Evolutionary conservation across 2,888 invertebrate genomes (phyloP), one percentile per base, ranked within the genome.

Genomic region (Zele albiditarsus): DNA sequence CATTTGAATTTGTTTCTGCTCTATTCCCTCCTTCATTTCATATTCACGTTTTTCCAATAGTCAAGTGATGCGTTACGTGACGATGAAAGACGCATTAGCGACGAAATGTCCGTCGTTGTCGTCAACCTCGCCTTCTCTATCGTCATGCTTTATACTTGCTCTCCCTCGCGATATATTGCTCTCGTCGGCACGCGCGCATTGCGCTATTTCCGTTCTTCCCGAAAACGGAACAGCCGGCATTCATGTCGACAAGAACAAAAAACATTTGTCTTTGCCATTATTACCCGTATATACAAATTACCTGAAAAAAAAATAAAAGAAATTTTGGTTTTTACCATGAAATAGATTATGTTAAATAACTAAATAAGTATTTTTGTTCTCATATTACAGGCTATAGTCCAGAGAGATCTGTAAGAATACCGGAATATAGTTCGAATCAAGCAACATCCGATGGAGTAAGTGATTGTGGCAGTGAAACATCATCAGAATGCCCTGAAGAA

Each of bases 401-500:
- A 2, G 87, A 88, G 53, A 80, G 85, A 46, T 83, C 83, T 33
- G 84, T 87, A 0, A 81, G 85, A 49, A 76, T 89, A 60, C 83
- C 86, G 8, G 88, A 88, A 65, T 88, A 87, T 78, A 84, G 84
- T 63, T 82, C 85, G 38, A 85, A 84, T 60, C 89, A 88, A 75
- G 85, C 87, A 74, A 88, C 87, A 3, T 89, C 88, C 57, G 89
- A 89, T 78, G 89, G 89, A 8, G 89, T 87, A n/a, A 89, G 88
- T 78, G 89, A 89, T 65, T 89, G 89, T 78, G 89, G 87, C 20
- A 89, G 88, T 80, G 89, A 89, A 38, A 88, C 88, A 25, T 89
- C 88, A 6, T 89, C 88, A 33, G 89, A 89, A 74, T 89, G 89
- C 73, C 91, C 92, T 0, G 94, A 94, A 82, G 94, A 94, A 83